Evolutionary conservation across 1,140 invertebrate species (phyloP), one percentile per base, ranked within the genome.

Genomic region (Euura saliciscinereae): DNA sequence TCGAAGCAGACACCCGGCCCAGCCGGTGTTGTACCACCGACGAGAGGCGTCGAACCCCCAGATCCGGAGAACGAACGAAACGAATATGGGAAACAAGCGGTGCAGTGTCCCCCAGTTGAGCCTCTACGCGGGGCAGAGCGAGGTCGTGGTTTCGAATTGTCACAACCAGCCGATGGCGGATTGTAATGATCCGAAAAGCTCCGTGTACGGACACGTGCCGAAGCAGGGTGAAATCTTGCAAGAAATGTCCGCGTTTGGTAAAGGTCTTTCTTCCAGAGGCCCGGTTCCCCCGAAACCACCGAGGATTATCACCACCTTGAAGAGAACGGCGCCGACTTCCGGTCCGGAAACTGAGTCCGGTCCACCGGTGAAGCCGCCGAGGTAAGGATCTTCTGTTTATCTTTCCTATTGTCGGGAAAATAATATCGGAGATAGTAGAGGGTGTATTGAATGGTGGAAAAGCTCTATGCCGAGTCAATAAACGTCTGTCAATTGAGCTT

Each of bases 1-100:
- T 8, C 6, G 51, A 28, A 28, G 5, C 10, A 4, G 13, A 1
- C 13, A 59, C 51, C 2, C 6, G 5, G 6, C 6, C 8, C 51
- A 59, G 3, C 8, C 8, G 51, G 8, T 59, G 10, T n/a, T n/a
- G 51, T n/a, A 59, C 43, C 79, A 83, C 69, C 83, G 84, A 8
- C 13, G 66, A 5, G 85, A 87, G 71, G 76, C 81, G 68, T 86
- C 85, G 28, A 87, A 84, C 76, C 83, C 83, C 7, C 84, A 86
- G 65, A 69, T 86, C 13, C 74, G 78, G 5, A 72, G 73, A 10
- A 77, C 68, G 51, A 45, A 45, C 28, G 71, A 73, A 68, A 44
- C 28, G 45, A 43, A 69, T 73, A 70, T 74, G 67, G 28, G 28
- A 28, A 28, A 28, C 28, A 70, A 71, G 44, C 46, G 64, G 45